These are phyloP conservation scores for Sandelia bainsii DNA, from an alignment of 2,797 vertebrate genomes.

Conservation along the genomic window DNA sequence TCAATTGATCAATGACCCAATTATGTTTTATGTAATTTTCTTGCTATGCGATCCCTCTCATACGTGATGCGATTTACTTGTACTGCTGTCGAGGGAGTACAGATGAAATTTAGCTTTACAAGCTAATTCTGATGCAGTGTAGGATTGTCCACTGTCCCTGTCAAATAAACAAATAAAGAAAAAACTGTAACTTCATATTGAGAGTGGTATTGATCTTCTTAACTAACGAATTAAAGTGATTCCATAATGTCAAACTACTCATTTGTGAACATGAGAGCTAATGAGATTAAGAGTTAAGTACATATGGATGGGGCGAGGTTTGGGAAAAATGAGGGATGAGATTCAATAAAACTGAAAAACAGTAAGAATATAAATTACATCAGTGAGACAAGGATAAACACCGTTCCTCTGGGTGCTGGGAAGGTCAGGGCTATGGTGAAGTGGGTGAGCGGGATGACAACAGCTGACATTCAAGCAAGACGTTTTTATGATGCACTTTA, in stretches of 20 bases:
- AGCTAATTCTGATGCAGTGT: too few species aligned
- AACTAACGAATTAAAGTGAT: too few species aligned
- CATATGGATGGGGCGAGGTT: background rate
- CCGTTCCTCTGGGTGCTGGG: constrained; percentile 6
- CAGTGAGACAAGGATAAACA: constrained; percentile 38
- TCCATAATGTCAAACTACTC: too few species aligned
- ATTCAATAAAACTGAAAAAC: constrained; percentile 1
- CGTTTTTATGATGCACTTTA: constrained; percentile 62
- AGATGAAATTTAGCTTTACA: too few species aligned
- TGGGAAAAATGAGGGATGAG: constrained; percentile 24
- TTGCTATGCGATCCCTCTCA: too few species aligned
- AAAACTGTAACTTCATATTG: too few species aligned
- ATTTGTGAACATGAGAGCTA: background rate
- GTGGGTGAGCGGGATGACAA: background rate
- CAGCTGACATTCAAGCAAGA: constrained; percentile 40
- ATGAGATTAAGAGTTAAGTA: background rate
- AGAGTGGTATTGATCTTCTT: background rate
- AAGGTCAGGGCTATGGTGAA: constrained; percentile 25
- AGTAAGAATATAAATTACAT: constrained; percentile 23
- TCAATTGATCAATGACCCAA: too few species aligned
- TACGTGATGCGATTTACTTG: too few species aligned
- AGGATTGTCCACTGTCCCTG: too few species aligned
- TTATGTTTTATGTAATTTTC: too few species aligned
- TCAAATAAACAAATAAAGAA: background rate
- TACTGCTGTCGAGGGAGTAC: too few species aligned